Base-by-base conservation (phyloP, 2,113 vertebrate genomes). In the Paradoxurus hermaphroditus region DNA sequence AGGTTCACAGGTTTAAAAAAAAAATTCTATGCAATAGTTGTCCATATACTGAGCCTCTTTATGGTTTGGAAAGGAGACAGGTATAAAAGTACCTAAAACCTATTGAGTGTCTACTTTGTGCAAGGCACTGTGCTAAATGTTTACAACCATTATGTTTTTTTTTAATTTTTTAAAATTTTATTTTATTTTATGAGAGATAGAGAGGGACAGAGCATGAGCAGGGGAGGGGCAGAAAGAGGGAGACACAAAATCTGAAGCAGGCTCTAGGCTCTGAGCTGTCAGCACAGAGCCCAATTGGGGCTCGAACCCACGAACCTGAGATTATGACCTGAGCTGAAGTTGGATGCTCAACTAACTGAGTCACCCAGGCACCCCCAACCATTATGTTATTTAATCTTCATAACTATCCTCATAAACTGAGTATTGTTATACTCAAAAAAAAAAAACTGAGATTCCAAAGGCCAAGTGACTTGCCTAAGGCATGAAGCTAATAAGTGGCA, bases 311-410 rank as follows among this genome's bases (percentile, higher is more conserved):
- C 8, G 7, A 59, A 59, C 19, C 3, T 3, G 7, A 59, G 56
- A 59, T 59, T 25, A 59, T 59, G 21, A 59, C 56, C 56, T 59
- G 56, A 59, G 56, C 7, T 59, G 21, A 59, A 59, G 56, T 19
- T 59, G 56, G 21, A 59, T 59, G 21, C 56, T 59, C 8, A 59
- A 59, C 56, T 9, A 7, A 59, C 56, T 23, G 56, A 59, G 56
- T 23, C 21, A 59, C 56, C 21, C 56, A 23, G 56, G 56, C 56
- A 59, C 56, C 56, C 56, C 56, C 49, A 81, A 25, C 39, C 77
- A 88, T 88, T 93, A 79, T 81, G 70, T 56, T 75, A 95, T 68
- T 95, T 95, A 87, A 77, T 81, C 84, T 90, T 59, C 88, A 78
- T 78, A 91, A 70, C 79, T 49, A 44, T 41, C 29, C 34, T 78